These are phyloP conservation scores for Phasianus colchicus DNA, from an alignment of 2,113 vertebrate genomes.

Conservation along the genomic window DNA sequence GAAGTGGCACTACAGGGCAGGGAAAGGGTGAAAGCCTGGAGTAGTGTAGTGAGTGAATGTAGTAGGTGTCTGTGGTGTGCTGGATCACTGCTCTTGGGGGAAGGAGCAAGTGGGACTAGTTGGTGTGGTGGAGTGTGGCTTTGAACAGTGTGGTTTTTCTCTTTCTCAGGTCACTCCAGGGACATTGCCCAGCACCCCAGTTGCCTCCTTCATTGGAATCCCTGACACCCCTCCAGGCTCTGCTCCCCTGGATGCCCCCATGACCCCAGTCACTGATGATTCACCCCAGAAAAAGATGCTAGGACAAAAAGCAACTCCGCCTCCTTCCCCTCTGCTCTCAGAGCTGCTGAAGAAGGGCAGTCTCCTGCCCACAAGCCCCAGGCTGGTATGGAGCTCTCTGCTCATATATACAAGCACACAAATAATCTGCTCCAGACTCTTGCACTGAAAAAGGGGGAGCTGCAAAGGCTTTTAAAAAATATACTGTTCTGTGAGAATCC, in stretches of 20 bases:
- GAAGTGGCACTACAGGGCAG: not conserved
- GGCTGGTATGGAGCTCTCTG: conserved; percentile 91
- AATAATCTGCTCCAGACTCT: conserved; percentile 51
- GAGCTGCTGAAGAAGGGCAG: conserved; percentile 98
- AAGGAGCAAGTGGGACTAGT: conserved; percentile 71
- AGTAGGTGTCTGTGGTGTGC: conserved; percentile 71
- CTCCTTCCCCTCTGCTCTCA: conserved; percentile 96
- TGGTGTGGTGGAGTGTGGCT: conserved; percentile 67
- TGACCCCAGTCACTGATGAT: conserved; percentile 91
- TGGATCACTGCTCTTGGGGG: conserved; percentile 70
- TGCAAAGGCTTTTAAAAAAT: conserved; percentile 20
- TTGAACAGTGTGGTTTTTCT: conserved; percentile 80
- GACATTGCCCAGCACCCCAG: conserved; percentile 88
- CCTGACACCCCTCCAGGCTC: conserved; percentile 87
- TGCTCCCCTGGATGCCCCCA: conserved; percentile 90
- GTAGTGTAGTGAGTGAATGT: conserved; percentile 62
- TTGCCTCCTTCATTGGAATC: conserved; percentile 91
- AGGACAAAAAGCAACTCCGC: conserved; percentile 94
- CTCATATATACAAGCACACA: conserved; percentile 67
- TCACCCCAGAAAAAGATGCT: conserved; percentile 96
- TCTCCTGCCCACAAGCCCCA: conserved; percentile 95
- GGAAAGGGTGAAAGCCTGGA: conserved; percentile 26
- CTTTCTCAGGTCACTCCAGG: conserved; percentile 85
- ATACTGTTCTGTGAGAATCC: not conserved
- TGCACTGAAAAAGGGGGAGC: conserved; percentile 5